A percentile compares a stretch with the other conserved stretches of the same genome.
These are phyloP conservation scores for Orientallactaga sibirica DNA, from an alignment of 2,797 vertebrate genomes.

Conservation along the genomic window DNA sequence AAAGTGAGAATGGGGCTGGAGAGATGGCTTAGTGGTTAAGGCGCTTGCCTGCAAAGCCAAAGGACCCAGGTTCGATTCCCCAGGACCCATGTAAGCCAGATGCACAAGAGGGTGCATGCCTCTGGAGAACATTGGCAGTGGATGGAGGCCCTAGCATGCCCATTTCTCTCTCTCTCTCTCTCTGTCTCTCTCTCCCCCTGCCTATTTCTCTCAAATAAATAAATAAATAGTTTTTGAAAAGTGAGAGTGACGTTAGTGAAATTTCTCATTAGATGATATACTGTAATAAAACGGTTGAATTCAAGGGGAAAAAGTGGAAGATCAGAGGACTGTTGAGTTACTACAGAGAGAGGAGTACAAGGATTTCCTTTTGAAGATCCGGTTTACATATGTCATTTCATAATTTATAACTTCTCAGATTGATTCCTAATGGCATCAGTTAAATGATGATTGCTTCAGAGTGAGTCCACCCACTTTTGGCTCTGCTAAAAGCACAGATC, in stretches of 20 bases:
- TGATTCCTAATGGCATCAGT: constrained; percentile 4
- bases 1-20: not conserved
- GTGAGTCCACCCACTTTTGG: constrained; percentile 31
- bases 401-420: constrained; percentile 38
- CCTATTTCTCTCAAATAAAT: no score
- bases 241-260: not conserved
- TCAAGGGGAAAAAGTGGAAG: not conserved
- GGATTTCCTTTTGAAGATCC: constrained; percentile 37
- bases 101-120: no score
- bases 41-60: no score
- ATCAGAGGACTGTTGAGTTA: not conserved
- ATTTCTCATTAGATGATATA: constrained; percentile 37
- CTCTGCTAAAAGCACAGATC: constrained; percentile 16
- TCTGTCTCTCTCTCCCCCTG: no score
- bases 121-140: no score
- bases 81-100: no score
- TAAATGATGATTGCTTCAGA: constrained; percentile 39
- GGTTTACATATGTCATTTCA: not conserved
- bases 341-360: not conserved
- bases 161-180: no score
- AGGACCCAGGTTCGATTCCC: no score
- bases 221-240: no score
- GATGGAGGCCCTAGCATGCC: no score
- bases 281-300: constrained; percentile 40
- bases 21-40: no score